Evolutionary conservation across 2,113 vertebrate species (phyloP).

Genomic region (Caranx ignobilis): DNA sequence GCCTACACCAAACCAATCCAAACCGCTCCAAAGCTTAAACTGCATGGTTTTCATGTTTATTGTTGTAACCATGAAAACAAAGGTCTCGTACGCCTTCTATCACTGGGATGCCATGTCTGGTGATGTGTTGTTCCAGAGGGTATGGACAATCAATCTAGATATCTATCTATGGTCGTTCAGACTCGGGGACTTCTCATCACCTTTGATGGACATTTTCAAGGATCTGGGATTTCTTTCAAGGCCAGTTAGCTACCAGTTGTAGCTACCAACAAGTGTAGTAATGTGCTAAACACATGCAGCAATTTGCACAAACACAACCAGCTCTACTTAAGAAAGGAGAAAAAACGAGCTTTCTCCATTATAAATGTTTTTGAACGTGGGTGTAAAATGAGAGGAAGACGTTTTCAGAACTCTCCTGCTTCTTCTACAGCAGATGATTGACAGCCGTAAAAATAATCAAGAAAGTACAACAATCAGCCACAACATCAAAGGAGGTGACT

Average conservation of each 20-base stretch:
- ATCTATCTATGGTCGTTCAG: neutral
- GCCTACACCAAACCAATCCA: neutral
- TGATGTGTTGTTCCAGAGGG: neutral
- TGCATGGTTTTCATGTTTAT: neutral
- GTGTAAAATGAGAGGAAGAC: neutral
- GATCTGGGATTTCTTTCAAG: slow-evolving; percentile 26
- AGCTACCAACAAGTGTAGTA: neutral
- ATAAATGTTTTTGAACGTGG: slow-evolving; percentile 8
- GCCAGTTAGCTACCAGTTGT: slow-evolving; percentile 12
- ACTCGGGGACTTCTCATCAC: neutral
- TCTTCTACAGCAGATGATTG: slow-evolving; percentile 2
- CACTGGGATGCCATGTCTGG: too few relatives aligned
- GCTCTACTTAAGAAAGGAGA: neutral
- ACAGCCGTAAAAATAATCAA: neutral
- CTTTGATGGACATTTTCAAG: slow-evolving; percentile 38
- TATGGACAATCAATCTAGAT: neutral
- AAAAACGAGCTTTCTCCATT: neutral
- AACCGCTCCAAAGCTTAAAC: neutral
- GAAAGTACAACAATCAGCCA: neutral
- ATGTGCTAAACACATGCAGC: slow-evolving; percentile 8
- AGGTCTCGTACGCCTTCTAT: neutral
- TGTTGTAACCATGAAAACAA: neutral
- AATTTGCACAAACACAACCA: slow-evolving; percentile 3
- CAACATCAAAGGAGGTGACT: too few relatives aligned
- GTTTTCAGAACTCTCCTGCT: neutral